Evolutionary conservation across 2,797 vertebrate species (phyloP), one percentile per base, ranked within the genome.

Genomic region (Rhabdomys pumilio): DNA sequence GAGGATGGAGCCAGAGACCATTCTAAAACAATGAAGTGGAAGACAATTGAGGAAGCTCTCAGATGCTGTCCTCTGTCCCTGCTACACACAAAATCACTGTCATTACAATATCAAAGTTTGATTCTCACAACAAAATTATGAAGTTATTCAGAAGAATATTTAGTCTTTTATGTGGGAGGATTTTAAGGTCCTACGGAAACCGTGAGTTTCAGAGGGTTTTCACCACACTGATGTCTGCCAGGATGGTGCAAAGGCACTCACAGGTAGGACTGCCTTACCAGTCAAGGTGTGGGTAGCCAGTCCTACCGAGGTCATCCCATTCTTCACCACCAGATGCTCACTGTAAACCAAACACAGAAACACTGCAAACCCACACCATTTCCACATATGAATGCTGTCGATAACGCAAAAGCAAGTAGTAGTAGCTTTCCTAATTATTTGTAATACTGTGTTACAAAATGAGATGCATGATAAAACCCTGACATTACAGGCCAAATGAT

Each of bases 391-490:
- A 84, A 81, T 29, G 13, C 29, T 83, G 22, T 93, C 75, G 31
- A 63, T 57, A 44, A 83, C 53, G n/a, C 9, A 80, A 55, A 75
- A 93, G 11, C 20, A 90, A 19, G 41, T 9, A 53, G 26, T 61
- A 77, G 31, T 75, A 73, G 77, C 81, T 84, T 72, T 75, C 67
- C 87, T 77, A 77, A 84, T 86, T 93, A 22, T 79, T 82, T 85
- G 82, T 57, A 38, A 38, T 82, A 80, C 15, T 61, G 38, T 90
- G 1, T 55, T 65, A 72, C 19, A 80, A 75, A 67, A 85, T n/a
- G 19, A 15, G 55, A 13, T 31, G 31, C 50, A 41, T 65, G 15
- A 29, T 12, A 87, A 80, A 93, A 26, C 3, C 2, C 50, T 89
- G 77, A n/a, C 1, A 3, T 11, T 59, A 41, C 1, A 34, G 65